These are phyloP conservation scores for Sciurus niger DNA, from an alignment of 2,113 vertebrate species.

Conservation along the genomic window DNA sequence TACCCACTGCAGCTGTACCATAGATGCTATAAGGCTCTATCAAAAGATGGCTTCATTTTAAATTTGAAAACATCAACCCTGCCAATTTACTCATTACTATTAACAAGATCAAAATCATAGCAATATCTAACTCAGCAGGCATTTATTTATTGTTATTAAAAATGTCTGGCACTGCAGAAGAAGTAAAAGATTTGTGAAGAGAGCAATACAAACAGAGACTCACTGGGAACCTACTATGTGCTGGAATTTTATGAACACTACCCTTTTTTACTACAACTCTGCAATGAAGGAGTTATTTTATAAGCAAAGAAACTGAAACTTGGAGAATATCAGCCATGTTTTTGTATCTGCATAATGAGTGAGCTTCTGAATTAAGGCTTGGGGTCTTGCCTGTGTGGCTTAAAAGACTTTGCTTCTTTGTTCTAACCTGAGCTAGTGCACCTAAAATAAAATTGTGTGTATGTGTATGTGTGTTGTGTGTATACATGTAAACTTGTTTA, in stretches of 20 bases:
- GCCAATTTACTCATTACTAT: conserved; percentile 77
- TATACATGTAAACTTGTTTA: not conserved
- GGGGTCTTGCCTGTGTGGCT: not conserved
- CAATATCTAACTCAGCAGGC: conserved; percentile 69
- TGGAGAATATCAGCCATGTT: not conserved
- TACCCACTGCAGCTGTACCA: not conserved
- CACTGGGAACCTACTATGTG: conserved; percentile 58
- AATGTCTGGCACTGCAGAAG: conserved; percentile 66
- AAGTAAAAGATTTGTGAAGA: conserved; percentile 51
- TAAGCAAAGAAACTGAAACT: not conserved
- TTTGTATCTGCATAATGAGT: not conserved
- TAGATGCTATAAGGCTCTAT: conserved; percentile 45
- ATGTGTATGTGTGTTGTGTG: not conserved
- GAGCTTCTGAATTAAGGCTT: fast-evolving
- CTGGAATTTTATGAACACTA: not conserved
- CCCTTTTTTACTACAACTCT: not conserved
- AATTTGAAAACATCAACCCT: conserved; percentile 64
- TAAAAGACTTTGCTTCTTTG: not conserved
- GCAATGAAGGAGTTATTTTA: not conserved
- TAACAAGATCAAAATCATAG: conserved; percentile 75
- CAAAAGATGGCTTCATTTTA: conserved; percentile 70
- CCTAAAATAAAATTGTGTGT: not conserved
- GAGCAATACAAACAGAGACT: conserved; percentile 6
- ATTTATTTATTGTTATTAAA: conserved; percentile 76
- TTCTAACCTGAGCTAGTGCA: not conserved